Conservation (phyloP, 2,113 vertebrate genomes). For the Glareola pratincola region DNA sequence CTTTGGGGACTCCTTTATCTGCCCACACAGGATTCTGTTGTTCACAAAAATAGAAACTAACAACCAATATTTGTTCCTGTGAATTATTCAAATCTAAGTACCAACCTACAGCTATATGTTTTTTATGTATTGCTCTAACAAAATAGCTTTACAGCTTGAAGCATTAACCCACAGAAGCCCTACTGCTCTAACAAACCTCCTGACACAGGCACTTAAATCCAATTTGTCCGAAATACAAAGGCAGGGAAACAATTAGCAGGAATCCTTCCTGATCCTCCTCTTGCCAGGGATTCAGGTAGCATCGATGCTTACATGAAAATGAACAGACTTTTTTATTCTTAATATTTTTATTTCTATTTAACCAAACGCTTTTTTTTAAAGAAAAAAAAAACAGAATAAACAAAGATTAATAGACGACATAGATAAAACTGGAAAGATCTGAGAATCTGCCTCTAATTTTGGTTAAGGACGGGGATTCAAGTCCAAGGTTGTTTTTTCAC, state of each 20-base stretch:
- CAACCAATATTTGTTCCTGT: background rate
- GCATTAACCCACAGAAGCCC: fast-evolving
- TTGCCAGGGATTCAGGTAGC: background rate
- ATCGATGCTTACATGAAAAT: background rate
- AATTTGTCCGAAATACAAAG: background rate
- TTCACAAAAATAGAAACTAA: constrained; percentile 13
- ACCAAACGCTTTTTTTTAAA: background rate
- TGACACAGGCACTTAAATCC: background rate
- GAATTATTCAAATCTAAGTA: background rate
- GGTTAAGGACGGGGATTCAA: background rate
- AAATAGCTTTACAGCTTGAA: background rate
- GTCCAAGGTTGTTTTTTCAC: background rate
- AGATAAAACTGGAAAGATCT: background rate
- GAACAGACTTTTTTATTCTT: background rate
- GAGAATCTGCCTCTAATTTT: background rate
- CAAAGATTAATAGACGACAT: background rate
- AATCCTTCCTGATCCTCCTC: background rate
- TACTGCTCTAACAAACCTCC: background rate
- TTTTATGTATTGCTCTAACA: background rate
- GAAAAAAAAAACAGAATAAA: background rate
- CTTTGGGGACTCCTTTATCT: constrained; percentile 48
- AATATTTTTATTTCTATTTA: background rate
- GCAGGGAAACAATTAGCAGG: background rate
- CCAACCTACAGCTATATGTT: background rate
- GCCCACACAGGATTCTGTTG: constrained; percentile 21